Percentiles rank a stretch among this genome's conserved stretches.
Evolutionary conservation across 2,888 invertebrate species (phyloP).

Genomic region (Rhagophthalmus giganteus): DNA sequence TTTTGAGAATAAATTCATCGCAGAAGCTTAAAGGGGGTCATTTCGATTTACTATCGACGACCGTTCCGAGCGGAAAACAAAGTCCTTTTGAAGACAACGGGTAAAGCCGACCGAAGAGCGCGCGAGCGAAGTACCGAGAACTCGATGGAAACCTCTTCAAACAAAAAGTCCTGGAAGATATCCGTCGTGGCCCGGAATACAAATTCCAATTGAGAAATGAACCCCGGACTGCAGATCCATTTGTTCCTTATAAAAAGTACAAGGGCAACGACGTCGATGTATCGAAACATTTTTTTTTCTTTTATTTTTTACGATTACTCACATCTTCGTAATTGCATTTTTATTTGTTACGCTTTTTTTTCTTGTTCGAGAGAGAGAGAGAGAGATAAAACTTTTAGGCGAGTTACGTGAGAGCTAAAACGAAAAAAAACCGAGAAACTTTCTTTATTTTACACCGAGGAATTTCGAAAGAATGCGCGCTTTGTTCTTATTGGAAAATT

Average conservation of each 20-base stretch:
- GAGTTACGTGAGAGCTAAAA: background rate
- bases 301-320: no score
- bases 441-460: slow-evolving; percentile 9
- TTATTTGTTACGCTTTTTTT: no score
- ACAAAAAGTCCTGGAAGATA: slow-evolving; percentile 48
- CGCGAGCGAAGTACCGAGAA: slow-evolving; percentile 42
- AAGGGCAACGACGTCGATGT: slow-evolving; percentile 28
- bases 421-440: background rate
- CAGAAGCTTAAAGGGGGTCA: slow-evolving; percentile 23
- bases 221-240: slow-evolving; percentile 35
- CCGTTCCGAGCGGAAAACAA: slow-evolving; percentile 35
- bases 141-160: slow-evolving; percentile 46
- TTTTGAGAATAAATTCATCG: slow-evolving; percentile 26
- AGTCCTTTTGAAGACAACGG: slow-evolving; percentile 41
- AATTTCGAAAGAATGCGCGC: no score
- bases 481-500: no score
- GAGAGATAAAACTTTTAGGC: background rate
- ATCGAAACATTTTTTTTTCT: slow-evolving; percentile 47
- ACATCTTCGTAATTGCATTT: slow-evolving; percentile 48
- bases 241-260: no score
- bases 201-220: slow-evolving; percentile 41
- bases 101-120: slow-evolving; percentile 45
- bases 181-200: slow-evolving; percentile 44
- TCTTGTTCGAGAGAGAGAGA: background rate
- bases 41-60: slow-evolving; percentile 32